Base-by-base conservation (phyloP, 2,113 vertebrate species). In the Ibidorhyncha struthersii region DNA sequence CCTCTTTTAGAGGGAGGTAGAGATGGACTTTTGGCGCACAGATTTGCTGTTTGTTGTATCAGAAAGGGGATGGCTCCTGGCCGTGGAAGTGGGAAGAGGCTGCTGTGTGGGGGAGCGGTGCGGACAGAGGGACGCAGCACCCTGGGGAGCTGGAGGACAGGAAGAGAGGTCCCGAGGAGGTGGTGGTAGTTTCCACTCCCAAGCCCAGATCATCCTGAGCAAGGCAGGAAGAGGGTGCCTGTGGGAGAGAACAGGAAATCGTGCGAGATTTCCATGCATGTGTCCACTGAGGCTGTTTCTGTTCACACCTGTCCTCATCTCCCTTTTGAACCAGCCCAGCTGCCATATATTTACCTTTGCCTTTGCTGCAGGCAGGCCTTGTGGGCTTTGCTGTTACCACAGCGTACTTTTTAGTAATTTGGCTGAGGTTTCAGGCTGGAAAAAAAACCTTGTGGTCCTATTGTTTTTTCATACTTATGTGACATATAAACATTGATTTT, bases 201-300 rank as follows among this genome's bases (percentile, higher is more conserved):
- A 41, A 91, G 87, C 82, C 88, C 12, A 2, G 21, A 71, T 95
- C 85, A 62, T 96, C 88, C 92, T 90, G 85, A 91, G 49, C 71
- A 6, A 70, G 87, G 85, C 96, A 97, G 96, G 96, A 97, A 96
- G 74, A 49, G n/a, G 87, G 70, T 94, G 93, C 93, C 93, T 41
- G 70, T 74, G 92, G 85, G 93, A 96, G 40, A 82, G 90, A 69
- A 70, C 93, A 96, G 96, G 96, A 97, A 96, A 83, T 38, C 0
- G 3, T 69, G 87, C 0, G 53, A 92, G 87, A 88, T 95, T 82
- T 90, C 91, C 78, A 79, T 82, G 83, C 4, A 5, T 1, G 20
- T 3, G 11, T 89, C 77, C 10, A 8, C 52, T 2, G 62, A 52
- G 90, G 73, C 53, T 69, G 73, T 95, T 93, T 73, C 74, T 94